A percentile compares a stretch with the other conserved stretches of the same genome.
Conservation (phyloP, 1,140 invertebrate genomes). For the Charaxes varanes region DNA sequence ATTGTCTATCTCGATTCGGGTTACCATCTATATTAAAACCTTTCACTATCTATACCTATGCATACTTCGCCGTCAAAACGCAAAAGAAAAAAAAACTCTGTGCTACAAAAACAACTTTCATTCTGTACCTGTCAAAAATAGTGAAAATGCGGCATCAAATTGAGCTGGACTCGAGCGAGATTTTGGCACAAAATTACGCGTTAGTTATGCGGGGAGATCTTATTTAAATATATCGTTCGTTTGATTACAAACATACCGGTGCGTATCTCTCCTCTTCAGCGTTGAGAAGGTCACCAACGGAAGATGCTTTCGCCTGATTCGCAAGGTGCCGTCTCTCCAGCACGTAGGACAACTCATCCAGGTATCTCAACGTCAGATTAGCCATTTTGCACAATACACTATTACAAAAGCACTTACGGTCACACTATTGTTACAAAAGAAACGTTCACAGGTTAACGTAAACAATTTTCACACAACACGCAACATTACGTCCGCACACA, state of each 20-base stretch:
- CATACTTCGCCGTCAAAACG: no score
- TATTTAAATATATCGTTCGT: no score
- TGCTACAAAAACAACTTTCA: no score
- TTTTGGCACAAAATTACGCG: no score
- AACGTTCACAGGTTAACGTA: constrained; percentile 35
- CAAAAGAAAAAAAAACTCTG: no score
- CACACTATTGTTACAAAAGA: constrained; percentile 26
- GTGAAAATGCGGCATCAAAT: no score
- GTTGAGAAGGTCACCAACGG: constrained; percentile 63
- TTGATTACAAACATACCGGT: constrained; percentile 42
- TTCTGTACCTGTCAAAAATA: no score
- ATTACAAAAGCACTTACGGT: constrained; percentile 31
- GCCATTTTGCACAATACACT: constrained; percentile 56
- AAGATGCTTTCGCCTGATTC: constrained; percentile 57
- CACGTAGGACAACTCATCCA: constrained; percentile 69
- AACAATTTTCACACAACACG: constrained; percentile 28
- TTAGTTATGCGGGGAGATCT: no score
- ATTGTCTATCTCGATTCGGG: no score
- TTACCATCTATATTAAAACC: no score
- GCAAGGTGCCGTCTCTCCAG: constrained; percentile 57
- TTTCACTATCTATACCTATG: no score
- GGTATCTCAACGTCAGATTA: constrained; percentile 61
- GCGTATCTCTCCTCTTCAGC: constrained; percentile 57
- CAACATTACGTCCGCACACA: constrained; percentile 19
- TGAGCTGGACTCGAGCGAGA: no score